Conservation (phyloP, 92 coral and sea anemone genomes). For the Chrysogorgia sp. region DNA sequence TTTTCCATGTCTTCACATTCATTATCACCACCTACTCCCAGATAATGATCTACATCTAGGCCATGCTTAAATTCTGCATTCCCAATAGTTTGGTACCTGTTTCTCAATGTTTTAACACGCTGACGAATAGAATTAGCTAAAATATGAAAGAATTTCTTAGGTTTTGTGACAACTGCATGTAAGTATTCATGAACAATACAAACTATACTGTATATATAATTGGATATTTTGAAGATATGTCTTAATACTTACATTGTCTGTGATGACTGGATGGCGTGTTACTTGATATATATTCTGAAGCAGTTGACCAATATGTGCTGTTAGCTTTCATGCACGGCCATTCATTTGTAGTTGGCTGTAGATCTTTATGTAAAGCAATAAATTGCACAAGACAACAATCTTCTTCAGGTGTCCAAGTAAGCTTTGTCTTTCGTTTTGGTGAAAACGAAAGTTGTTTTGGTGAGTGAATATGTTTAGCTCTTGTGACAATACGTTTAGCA, state of each 20-base stretch:
- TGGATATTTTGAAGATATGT: not conserved
- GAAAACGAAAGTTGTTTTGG: constrained; percentile 5
- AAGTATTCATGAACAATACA: no score
- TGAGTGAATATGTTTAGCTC: not conserved
- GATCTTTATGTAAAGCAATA: constrained; percentile 43
- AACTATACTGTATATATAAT: no score
- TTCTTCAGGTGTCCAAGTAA: constrained; percentile 44
- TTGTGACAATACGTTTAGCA: no score
- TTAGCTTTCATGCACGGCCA: constrained; percentile 55
- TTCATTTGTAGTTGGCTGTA: constrained; percentile 18
- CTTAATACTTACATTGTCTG: not conserved
- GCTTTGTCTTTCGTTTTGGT: constrained; percentile 20
- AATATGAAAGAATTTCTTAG: not conserved
- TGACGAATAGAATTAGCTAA: constrained; percentile 30
- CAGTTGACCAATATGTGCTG: constrained; percentile 35
- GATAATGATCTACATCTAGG: constrained; percentile 31
- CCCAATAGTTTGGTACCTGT: constrained; percentile 2
- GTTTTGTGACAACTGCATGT: no score
- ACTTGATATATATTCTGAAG: constrained; percentile 15
- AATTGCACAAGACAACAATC: constrained; percentile 52
- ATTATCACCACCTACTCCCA: no score
- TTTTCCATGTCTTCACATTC: no score
- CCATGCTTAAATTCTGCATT: constrained; percentile 36
- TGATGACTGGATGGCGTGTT: not conserved
- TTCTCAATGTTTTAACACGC: constrained; percentile 12